Conservation (phyloP, 2,113 vertebrate species). For the Nibea coibor region DNA sequence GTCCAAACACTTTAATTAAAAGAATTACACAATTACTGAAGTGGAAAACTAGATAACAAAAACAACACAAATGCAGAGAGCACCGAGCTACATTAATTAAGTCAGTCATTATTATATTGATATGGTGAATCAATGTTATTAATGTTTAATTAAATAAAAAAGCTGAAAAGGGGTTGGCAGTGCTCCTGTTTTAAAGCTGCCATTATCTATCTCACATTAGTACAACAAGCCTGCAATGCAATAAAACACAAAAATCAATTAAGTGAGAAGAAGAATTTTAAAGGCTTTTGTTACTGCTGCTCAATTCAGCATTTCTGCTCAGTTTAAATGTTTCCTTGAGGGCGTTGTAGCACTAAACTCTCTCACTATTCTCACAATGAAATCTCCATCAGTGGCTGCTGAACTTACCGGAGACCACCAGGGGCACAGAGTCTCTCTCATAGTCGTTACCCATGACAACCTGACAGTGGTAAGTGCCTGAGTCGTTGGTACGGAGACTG, state of each 20-base stretch:
- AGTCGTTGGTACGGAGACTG: slow-evolving; percentile 88
- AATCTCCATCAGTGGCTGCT: slow-evolving; percentile 4
- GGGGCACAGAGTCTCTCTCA: slow-evolving; percentile 90
- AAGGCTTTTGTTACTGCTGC: slow-evolving; percentile 2
- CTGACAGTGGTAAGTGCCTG: slow-evolving; percentile 92
- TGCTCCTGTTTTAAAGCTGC: slow-evolving; percentile 28
- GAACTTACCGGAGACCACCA: slow-evolving; percentile 93
- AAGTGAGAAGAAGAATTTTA: slow-evolving; percentile 3
- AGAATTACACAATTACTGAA: slow-evolving; percentile 58
- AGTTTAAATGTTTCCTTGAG: slow-evolving; percentile 30
- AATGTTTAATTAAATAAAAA: slow-evolving; percentile 42
- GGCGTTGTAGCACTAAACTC: slow-evolving; percentile 32
- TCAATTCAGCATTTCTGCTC: slow-evolving; percentile 10
- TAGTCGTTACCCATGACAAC: slow-evolving; percentile 90
- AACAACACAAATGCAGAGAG: slow-evolving; percentile 44
- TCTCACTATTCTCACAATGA: slow-evolving; percentile 12
- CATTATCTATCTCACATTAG: slow-evolving; percentile 30
- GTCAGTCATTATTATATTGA: slow-evolving; percentile 55
- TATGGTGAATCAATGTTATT: slow-evolving; percentile 50
- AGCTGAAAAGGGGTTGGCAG: background rate
- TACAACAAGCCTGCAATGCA: slow-evolving; percentile 28
- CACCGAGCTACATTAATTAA: slow-evolving; percentile 35
- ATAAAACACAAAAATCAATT: slow-evolving; percentile 33
- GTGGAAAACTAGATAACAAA: slow-evolving; percentile 55
- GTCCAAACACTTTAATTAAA: slow-evolving; percentile 62